These are phyloP conservation scores for Galaxea fascicularis DNA, from an alignment of 92 coral and sea anemone species.

Conservation along the genomic window DNA sequence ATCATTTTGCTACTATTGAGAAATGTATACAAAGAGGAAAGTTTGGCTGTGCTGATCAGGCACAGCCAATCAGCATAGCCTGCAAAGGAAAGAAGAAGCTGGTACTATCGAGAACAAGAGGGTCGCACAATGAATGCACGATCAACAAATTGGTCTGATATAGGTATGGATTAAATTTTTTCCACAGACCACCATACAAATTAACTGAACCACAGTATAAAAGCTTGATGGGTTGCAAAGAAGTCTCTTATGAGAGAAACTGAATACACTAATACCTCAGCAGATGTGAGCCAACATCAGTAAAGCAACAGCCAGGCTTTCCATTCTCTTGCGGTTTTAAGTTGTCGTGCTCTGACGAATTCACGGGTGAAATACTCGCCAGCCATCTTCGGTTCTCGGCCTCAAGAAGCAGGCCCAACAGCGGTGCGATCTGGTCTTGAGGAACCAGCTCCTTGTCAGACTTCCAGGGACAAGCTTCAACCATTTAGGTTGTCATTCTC, in stretches of 20 bases:
- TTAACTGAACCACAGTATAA: neutral
- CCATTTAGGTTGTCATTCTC: conserved; percentile 44
- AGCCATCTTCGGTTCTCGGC: conserved; percentile 75
- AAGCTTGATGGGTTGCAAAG: neutral
- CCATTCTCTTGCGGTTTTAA: conserved; percentile 3
- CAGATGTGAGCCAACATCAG: conserved; percentile 22
- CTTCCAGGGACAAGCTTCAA: conserved; percentile 61
- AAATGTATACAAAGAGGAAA: neutral
- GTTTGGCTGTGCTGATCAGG: neutral
- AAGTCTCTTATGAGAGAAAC: neutral
- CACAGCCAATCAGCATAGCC: neutral
- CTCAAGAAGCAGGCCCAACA: conserved; percentile 56
- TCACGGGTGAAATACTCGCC: conserved; percentile 65
- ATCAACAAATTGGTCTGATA: neutral
- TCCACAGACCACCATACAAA: too few relatives aligned
- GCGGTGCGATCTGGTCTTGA: conserved; percentile 46
- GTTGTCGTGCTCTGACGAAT: conserved; percentile 18
- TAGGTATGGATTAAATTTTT: too few relatives aligned
- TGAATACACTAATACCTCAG: conserved; percentile 6
- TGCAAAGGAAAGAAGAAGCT: neutral
- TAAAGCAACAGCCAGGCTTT: neutral
- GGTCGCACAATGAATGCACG: neutral
- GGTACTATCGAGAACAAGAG: neutral
- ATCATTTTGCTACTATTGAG: too few relatives aligned
- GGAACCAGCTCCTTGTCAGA: conserved; percentile 54